These are phyloP conservation scores for Syngnathus rostellatus DNA, from an alignment of 2,797 vertebrate species.

Conservation along the genomic window DNA sequence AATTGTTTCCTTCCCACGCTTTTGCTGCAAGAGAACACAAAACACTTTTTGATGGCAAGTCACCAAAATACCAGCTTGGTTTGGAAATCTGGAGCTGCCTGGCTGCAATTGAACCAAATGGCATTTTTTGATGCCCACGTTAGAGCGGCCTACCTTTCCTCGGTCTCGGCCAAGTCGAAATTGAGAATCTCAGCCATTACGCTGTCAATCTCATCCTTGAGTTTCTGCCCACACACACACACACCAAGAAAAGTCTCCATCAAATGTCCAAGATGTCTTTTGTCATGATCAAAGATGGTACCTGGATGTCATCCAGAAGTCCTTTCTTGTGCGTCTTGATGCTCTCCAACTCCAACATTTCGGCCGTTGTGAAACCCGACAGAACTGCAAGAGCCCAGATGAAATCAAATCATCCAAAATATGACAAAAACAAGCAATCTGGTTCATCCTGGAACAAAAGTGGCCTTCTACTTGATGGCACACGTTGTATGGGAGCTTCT, in stretches of 20 bases:
- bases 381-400: constrained; percentile 39
- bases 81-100: too few relatives aligned
- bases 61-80: background rate
- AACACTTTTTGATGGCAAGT: background rate
- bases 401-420: too few relatives aligned
- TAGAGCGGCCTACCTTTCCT: constrained; percentile 60
- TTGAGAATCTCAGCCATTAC: constrained; percentile 67
- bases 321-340: constrained; percentile 64
- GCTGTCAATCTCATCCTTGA: constrained; percentile 67
- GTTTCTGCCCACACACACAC: constrained; percentile 45
- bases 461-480: too few relatives aligned
- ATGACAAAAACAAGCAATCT: too few relatives aligned
- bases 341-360: constrained; percentile 66
- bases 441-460: too few relatives aligned
- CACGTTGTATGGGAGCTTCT: background rate
- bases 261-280: background rate
- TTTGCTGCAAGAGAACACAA: constrained; percentile 61
- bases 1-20: constrained; percentile 72
- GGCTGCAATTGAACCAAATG: too few relatives aligned
- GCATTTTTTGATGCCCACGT: background rate
- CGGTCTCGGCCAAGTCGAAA: constrained; percentile 65
- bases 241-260: background rate
- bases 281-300: background rate
- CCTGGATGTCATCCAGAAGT: constrained; percentile 71
- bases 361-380: constrained; percentile 59